Percentiles rank a stretch among this genome's conserved stretches.
These are phyloP conservation scores for Silurus aristotelis DNA, from an alignment of 2,797 vertebrate genomes.

Conservation along the genomic window DNA sequence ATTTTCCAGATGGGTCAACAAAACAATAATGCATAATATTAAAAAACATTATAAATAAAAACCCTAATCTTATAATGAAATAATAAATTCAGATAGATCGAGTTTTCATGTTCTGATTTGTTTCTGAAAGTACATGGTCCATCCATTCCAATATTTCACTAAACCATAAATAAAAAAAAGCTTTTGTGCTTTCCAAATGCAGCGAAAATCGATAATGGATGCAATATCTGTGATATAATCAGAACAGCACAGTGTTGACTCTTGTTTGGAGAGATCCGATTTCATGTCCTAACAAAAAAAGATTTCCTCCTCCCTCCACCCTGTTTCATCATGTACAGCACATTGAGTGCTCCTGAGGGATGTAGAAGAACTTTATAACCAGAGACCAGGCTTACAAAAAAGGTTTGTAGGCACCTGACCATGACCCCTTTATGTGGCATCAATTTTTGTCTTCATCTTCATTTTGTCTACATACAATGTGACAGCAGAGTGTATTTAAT, in stretches of 20 bases:
- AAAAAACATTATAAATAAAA: neutral
- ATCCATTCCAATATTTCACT: neutral
- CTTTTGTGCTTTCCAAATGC: neutral
- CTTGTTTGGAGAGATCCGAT: neutral
- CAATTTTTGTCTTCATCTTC: no score
- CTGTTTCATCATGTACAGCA: no score
- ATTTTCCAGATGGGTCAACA: constrained; percentile 12
- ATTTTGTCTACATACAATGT: neutral
- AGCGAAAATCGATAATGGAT: neutral
- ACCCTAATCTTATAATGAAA: neutral
- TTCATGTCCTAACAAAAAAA: neutral
- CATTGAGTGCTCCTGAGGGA: no score
- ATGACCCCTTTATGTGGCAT: no score
- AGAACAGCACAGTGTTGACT: neutral
- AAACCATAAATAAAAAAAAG: neutral
- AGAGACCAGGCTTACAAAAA: neutral
- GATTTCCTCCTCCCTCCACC: no score
- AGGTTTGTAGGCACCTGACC: neutral
- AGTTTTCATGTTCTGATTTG: neutral
- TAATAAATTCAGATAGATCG: neutral
- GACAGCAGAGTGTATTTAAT: neutral
- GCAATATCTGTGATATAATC: neutral
- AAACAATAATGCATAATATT: neutral
- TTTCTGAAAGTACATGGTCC: neutral
- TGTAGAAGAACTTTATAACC: neutral